phyloP scores from a whole-genome alignment of 2,888 invertebrate species.

The Prosopocoilus inquinatus region DNA sequence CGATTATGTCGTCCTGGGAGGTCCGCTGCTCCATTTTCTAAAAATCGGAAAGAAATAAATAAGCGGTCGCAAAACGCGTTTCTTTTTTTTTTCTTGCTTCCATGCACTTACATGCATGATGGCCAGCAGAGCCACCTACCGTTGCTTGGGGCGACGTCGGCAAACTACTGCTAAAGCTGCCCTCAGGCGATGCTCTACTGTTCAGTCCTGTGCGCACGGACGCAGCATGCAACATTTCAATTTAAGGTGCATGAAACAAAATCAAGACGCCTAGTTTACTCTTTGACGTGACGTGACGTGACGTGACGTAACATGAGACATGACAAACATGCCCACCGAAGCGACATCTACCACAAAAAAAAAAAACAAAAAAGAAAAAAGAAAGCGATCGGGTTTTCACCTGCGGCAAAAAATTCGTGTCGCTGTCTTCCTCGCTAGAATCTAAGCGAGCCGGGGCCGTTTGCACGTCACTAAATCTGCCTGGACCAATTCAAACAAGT shows the following conservation, averaged over 20 bases:
- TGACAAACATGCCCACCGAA: no score
- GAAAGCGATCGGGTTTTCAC: constrained; percentile 10
- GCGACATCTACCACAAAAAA: background rate
- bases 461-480: constrained; percentile 42
- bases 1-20: constrained; percentile 60
- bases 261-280: background rate
- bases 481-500: constrained; percentile 17
- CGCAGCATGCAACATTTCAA: constrained; percentile 34
- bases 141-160: constrained; percentile 31
- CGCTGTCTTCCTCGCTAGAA: constrained; percentile 29
- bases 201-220: constrained; percentile 8
- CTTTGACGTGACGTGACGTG: no score
- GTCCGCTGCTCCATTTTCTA: constrained; percentile 56
- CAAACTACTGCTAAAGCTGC: constrained; percentile 27
- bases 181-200: constrained; percentile 16
- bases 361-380: constrained; percentile 16
- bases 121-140: constrained; percentile 5
- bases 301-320: no score
- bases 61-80: background rate
- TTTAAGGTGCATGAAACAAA: background rate
- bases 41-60: constrained; percentile 7
- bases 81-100: background rate
- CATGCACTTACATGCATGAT: background rate
- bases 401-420: constrained; percentile 20
- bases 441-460: constrained; percentile 51